Conservation (phyloP, 2,113 vertebrate species). For the Suricata suricatta region DNA sequence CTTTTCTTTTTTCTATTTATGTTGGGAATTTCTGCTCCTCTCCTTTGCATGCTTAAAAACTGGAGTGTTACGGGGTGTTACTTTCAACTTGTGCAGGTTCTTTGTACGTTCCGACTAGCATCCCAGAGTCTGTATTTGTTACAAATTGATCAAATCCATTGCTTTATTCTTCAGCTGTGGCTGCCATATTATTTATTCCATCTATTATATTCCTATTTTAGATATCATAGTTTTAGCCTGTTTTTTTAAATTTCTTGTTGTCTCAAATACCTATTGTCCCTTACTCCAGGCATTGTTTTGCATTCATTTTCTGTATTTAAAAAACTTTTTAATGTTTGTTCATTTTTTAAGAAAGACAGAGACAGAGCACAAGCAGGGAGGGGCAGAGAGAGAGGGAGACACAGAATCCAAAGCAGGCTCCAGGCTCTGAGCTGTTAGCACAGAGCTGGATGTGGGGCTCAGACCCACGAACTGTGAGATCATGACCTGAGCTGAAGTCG, state of each 20-base stretch:
- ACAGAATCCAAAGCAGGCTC: too few species aligned
- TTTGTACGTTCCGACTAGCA: not conserved
- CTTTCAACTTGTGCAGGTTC: not conserved
- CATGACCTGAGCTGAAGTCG: too few species aligned
- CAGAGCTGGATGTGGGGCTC: too few species aligned
- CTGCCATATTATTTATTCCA: not conserved
- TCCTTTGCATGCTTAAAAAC: conserved; percentile 2
- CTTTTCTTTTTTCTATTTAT: not conserved
- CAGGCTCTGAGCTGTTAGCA: too few species aligned
- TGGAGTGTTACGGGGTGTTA: not conserved
- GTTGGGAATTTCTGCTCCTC: not conserved
- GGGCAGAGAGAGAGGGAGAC: too few species aligned
- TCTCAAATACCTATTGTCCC: not conserved
- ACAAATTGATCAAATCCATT: not conserved
- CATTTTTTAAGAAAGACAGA: too few species aligned
- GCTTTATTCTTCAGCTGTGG: not conserved
- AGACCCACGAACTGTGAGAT: too few species aligned
- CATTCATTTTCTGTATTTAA: too few species aligned
- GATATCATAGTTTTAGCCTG: not conserved
- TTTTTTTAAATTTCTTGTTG: not conserved
- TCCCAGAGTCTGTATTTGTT: not conserved
- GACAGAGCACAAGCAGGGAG: too few species aligned
- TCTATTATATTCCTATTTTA: not conserved
- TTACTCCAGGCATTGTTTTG: not conserved
- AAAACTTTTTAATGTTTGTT: too few species aligned